Evolutionary conservation across 2,888 invertebrate species (phyloP).

Genomic region (Andrena haemorrhoa): DNA sequence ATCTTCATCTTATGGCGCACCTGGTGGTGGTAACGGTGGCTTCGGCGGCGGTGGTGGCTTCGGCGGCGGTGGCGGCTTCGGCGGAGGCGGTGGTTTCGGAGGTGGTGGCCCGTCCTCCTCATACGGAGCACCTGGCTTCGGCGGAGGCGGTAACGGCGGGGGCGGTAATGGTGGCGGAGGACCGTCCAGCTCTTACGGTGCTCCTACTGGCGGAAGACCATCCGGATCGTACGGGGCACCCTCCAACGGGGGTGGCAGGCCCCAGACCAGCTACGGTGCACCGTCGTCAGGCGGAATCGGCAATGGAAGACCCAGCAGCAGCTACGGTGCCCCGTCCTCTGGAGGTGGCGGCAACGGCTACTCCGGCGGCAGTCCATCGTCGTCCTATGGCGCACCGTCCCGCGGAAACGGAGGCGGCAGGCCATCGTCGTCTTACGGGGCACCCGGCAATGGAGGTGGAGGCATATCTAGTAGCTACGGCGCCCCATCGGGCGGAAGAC

Average conservation of each 20-base stretch:
- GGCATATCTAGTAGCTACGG: conserved; percentile 82
- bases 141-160: conserved; percentile 37
- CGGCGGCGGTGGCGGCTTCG: conserved; percentile 64
- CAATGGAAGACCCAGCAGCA: background rate
- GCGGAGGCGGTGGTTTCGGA: conserved; percentile 58
- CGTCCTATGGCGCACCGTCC: conserved; percentile 79
- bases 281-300: background rate
- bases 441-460: conserved; percentile 63
- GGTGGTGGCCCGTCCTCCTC: conserved; percentile 74
- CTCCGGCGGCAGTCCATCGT: conserved; percentile 82
- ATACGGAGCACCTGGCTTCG: conserved; percentile 83
- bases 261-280: background rate
- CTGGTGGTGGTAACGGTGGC: conserved; percentile 67
- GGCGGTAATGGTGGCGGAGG: conserved; percentile 67
- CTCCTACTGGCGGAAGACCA: conserved; percentile 61
- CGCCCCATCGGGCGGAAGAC: conserved; percentile 77
- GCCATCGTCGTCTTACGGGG: conserved; percentile 82
- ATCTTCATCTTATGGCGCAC: conserved; percentile 79
- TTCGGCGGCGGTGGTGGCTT: conserved; percentile 59
- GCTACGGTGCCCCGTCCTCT: background rate
- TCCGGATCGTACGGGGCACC: conserved; percentile 21
- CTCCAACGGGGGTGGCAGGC: background rate
- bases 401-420: conserved; percentile 73
- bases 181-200: conserved; percentile 83
- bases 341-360: conserved; percentile 54